Percentiles rank a stretch among this genome's conserved stretches.
These are phyloP conservation scores for Nezara viridula DNA, from an alignment of 2,888 invertebrate genomes.

Conservation along the genomic window DNA sequence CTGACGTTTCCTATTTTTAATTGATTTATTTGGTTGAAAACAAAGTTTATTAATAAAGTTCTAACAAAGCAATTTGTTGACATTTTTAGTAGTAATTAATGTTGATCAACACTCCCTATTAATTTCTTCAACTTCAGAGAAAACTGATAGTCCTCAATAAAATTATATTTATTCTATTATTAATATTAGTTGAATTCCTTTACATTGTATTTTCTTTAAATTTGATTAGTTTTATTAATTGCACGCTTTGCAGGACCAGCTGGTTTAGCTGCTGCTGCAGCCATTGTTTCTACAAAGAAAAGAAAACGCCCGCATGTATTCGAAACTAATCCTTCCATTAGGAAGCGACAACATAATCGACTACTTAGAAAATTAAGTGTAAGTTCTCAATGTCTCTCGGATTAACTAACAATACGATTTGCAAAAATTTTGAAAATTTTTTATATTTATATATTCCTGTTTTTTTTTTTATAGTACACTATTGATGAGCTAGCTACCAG, in stretches of 20 bases:
- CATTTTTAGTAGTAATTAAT: not conserved
- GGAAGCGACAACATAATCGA: conserved; percentile 95
- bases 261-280: conserved; percentile 96
- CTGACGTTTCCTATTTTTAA: too few species aligned
- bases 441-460: not conserved
- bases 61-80: not conserved
- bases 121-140: too few species aligned
- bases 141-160: too few species aligned
- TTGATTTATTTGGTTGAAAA: not conserved
- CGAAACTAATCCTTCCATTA: conserved; percentile 96
- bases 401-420: too few species aligned
- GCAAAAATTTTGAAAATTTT: too few species aligned
- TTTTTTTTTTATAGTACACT: conserved; percentile 77
- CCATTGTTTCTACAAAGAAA: conserved; percentile 95
- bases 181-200: too few species aligned
- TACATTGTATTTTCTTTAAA: not conserved
- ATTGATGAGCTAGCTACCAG: conserved; percentile 97
- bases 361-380: conserved; percentile 87
- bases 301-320: conserved; percentile 95
- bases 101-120: not conserved
- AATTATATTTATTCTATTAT: too few species aligned
- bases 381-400: conserved; percentile 67
- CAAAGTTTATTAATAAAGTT: not conserved
- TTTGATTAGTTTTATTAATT: not conserved
- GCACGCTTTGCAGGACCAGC: conserved; percentile 79